These are phyloP conservation scores for Parazoanthus swiftii DNA, from an alignment of 92 coral and sea anemone species.

Conservation along the genomic window DNA sequence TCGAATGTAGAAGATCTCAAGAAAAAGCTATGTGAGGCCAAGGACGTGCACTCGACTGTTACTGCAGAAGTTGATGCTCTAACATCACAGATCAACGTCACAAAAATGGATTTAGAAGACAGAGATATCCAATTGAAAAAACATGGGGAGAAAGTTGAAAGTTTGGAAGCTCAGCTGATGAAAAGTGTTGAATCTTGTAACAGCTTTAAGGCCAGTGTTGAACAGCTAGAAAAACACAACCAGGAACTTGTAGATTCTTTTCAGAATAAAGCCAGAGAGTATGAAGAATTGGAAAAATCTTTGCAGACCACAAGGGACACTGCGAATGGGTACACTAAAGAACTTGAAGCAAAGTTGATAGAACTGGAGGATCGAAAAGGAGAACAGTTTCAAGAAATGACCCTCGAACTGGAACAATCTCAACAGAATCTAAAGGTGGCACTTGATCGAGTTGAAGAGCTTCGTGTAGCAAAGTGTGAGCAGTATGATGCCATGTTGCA, in stretches of 20 bases:
- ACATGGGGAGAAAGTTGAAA: conserved; percentile 18
- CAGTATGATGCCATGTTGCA: conserved; percentile 57
- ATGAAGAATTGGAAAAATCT: conserved; percentile 46
- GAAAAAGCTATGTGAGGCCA: conserved; percentile 14
- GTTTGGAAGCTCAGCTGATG: conserved; percentile 30
- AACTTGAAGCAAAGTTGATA: conserved; percentile 23
- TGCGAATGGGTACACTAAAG: conserved; percentile 17
- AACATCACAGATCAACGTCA: conserved; percentile 7
- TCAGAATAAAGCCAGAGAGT: conserved; percentile 37
- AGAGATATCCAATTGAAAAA: neutral
- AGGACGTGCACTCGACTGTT: neutral
- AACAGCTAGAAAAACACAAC: neutral
- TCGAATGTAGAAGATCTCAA: conserved; percentile 8
- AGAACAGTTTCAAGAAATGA: conserved; percentile 12
- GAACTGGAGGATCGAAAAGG: conserved; percentile 4
- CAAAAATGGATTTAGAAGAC: conserved; percentile 17
- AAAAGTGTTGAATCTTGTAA: conserved; percentile 23
- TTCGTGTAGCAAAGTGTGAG: conserved; percentile 51
- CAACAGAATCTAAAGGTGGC: conserved; percentile 44
- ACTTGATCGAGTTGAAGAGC: conserved; percentile 54
- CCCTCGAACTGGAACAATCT: conserved; percentile 30
- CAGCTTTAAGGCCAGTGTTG: conserved; percentile 8
- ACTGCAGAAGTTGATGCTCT: conserved; percentile 16
- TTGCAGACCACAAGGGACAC: conserved; percentile 11
- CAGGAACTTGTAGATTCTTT: conserved; percentile 25